phyloP scores from a whole-genome alignment of 2,113 vertebrate genomes.

The Dolichotis patagonum region DNA sequence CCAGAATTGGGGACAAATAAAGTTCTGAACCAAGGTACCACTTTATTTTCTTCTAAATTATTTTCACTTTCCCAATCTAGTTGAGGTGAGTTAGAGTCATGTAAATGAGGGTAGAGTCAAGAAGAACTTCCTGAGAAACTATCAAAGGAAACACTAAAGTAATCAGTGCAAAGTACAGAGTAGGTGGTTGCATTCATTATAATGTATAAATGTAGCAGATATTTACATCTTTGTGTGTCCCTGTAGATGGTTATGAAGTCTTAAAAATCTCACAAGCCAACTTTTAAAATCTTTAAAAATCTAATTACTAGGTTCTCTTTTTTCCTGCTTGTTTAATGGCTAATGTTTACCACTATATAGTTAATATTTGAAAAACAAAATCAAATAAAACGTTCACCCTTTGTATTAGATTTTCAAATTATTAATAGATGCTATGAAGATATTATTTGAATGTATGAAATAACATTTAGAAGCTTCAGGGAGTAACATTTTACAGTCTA shows the following conservation, averaged over 20 bases:
- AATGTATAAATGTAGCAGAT: neutral
- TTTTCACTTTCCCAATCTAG: neutral
- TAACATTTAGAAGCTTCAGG: neutral
- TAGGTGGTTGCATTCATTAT: accelerated
- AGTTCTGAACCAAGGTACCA: neutral
- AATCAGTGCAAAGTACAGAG: accelerated
- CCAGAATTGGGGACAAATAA: neutral
- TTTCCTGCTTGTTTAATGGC: neutral
- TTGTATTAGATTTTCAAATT: neutral
- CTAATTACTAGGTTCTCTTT: neutral
- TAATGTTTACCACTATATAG: neutral
- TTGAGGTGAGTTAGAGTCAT: neutral
- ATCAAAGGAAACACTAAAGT: accelerated
- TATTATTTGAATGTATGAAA: neutral
- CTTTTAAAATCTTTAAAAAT: neutral
- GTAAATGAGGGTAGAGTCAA: neutral
- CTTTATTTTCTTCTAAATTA: neutral
- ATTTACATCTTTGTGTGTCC: neutral
- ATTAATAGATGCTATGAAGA: neutral
- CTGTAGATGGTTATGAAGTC: neutral
- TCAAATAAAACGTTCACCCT: neutral
- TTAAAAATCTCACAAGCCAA: neutral
- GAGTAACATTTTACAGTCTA: neutral
- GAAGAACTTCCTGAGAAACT: neutral
- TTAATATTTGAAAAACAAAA: neutral